These are phyloP conservation scores for Pteruthius melanotis DNA, from an alignment of 2,113 vertebrate species.

Conservation along the genomic window DNA sequence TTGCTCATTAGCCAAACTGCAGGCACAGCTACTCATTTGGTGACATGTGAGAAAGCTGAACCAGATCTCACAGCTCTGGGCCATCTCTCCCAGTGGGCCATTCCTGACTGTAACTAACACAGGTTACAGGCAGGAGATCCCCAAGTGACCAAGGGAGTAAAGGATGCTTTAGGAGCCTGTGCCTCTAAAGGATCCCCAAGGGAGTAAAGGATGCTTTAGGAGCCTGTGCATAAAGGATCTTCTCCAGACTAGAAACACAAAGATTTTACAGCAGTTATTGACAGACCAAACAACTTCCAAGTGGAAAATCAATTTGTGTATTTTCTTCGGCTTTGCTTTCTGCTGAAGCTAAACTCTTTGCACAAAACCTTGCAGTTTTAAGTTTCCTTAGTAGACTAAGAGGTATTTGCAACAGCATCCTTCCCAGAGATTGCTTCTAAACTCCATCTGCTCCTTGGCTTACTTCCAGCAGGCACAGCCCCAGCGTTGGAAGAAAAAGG, in stretches of 20 bases:
- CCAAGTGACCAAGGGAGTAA: background rate
- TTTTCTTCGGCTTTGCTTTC: background rate
- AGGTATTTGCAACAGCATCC: background rate
- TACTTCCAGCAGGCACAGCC: background rate
- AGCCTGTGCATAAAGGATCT: background rate
- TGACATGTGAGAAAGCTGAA: background rate
- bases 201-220: background rate
- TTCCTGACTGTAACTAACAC: background rate
- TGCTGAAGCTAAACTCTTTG: background rate
- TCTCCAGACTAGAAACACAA: background rate
- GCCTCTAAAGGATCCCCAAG: background rate
- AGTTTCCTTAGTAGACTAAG: accelerated
- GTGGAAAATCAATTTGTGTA: background rate
- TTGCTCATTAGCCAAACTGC: background rate
- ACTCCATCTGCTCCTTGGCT: background rate
- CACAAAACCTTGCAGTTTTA: background rate
- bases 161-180: background rate
- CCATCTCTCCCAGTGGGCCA: background rate
- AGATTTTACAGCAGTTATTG: background rate
- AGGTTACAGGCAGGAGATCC: background rate
- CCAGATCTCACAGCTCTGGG: background rate
- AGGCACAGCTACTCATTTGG: background rate
- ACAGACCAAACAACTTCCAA: background rate
- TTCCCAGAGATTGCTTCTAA: background rate
- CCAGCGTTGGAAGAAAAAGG: accelerated